Evolutionary conservation across 1,140 invertebrate species (phyloP), one percentile per base, ranked within the genome.

Genomic region (Leptoteleia sp.): DNA sequence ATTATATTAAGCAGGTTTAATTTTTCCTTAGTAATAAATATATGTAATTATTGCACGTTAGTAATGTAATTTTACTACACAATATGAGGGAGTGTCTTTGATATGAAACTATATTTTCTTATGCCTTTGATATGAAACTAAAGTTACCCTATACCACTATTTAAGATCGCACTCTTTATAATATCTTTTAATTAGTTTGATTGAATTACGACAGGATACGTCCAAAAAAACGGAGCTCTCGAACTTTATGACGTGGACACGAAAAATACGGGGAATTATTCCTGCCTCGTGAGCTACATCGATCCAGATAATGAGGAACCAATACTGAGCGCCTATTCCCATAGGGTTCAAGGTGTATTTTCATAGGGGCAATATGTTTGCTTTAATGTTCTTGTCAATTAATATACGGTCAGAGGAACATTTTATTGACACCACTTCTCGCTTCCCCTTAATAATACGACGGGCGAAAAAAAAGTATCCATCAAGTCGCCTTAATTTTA

Each of bases 231-330:
- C 27, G 85, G 84, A 5, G 81, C 79, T 11, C 64, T 88, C 8
- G 81, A 83, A 52, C 68, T 87, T 16, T 82, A 80, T 50, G 83
- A 86, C 12, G 57, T 86, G 1, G 83, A 85, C 19, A 70, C 78
- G 11, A 83, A 81, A 70, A 83, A 86, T 47, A 77, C 84, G 0
- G 85, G 83, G 42, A 87, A 87, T 81, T 88, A 88, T 77, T 83
- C 81, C 1, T 88, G 86, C 52, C 62, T 80, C 17, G 78, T 86
- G 31, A 85, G 70, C 9, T 87, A 86, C 65, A 81, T 82, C 22
- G 82, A 85, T 70, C 84, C 85, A 13, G 85, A 87, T 47, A 86
- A 84, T 57, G 85, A 86, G 37, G 82, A 86, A 45, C 62, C 79
- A 25, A 76, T 86, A 25, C 48, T 81, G 33, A 82, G 76, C 54